phyloP scores from a whole-genome alignment of 2,113 vertebrate genomes.

The Burhinus oedicnemus region DNA sequence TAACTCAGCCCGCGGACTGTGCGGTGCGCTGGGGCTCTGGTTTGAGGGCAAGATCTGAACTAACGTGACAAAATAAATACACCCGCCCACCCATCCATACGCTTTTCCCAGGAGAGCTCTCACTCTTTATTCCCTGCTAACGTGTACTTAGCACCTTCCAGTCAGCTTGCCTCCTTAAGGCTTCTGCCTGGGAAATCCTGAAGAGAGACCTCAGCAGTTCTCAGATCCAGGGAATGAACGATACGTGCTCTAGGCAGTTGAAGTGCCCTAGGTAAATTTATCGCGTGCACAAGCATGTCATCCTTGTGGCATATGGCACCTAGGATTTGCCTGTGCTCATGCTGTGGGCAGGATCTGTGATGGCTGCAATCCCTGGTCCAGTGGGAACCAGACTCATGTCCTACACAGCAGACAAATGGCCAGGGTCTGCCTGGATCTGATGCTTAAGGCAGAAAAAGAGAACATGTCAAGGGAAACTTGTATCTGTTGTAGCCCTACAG shows the following conservation, averaged over 20 bases:
- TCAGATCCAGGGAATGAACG: neutral
- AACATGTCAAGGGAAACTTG: neutral
- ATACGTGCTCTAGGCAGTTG: neutral
- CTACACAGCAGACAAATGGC: neutral
- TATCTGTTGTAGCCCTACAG: neutral
- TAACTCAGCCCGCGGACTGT: neutral
- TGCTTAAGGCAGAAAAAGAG: neutral
- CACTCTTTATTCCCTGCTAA: accelerated
- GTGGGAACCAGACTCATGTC: accelerated
- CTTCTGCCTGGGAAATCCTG: neutral
- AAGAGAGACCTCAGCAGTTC: neutral
- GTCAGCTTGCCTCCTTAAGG: neutral
- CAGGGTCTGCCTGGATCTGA: neutral
- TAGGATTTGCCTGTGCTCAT: neutral
- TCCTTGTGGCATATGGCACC: neutral
- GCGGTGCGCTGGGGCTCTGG: neutral
- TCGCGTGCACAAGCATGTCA: accelerated
- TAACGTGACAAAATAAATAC: neutral
- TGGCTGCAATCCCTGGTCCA: neutral
- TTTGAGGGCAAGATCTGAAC: neutral
- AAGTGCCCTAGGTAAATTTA: neutral
- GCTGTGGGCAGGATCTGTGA: neutral
- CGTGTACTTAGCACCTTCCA: accelerated
- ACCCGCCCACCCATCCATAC: neutral
- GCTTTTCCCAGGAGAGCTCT: neutral